A percentile compares a stretch with the other conserved stretches of the same genome.
Evolutionary conservation across 1,140 invertebrate species (phyloP).

Genomic region (Sinella curviseta): DNA sequence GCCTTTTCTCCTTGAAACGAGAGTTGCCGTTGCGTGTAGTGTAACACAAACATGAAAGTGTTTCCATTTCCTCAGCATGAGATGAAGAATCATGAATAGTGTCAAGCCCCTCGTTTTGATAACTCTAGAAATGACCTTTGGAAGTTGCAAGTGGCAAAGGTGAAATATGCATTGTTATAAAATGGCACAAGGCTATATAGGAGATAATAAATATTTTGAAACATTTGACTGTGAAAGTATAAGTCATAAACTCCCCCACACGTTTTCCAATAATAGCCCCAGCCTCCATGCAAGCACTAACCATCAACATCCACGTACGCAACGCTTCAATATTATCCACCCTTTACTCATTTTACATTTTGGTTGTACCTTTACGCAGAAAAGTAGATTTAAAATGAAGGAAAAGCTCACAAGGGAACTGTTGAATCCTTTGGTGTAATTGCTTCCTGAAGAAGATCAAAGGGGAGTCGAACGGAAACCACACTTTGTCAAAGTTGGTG

Average conservation of each 20-base stretch:
- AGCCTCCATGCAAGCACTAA: no score
- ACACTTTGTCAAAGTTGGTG: conserved; percentile 22
- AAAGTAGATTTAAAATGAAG: not conserved
- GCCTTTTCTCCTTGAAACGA: not conserved
- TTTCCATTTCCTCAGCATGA: not conserved
- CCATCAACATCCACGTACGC: no score
- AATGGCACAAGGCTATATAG: not conserved
- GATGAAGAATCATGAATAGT: not conserved
- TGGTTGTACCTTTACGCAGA: no score
- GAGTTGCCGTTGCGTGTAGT: not conserved
- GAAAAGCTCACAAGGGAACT: conserved; percentile 16
- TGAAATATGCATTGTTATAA: not conserved
- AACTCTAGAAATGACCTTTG: not conserved
- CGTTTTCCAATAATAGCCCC: no score
- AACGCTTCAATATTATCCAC: no score
- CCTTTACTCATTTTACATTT: no score
- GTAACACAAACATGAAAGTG: not conserved
- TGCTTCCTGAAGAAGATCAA: conserved; percentile 26
- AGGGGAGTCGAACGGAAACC: conserved; percentile 22
- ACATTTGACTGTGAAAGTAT: no score
- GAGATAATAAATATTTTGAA: no score
- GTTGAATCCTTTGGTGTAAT: conserved; percentile 23
- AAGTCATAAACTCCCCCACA: no score
- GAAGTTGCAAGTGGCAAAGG: not conserved
- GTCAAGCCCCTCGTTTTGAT: not conserved